A percentile compares a stretch with the other conserved stretches of the same genome.
These are phyloP conservation scores for Sebastes wilsoni DNA, from an alignment of 2,797 vertebrate genomes.

Conservation along the genomic window DNA sequence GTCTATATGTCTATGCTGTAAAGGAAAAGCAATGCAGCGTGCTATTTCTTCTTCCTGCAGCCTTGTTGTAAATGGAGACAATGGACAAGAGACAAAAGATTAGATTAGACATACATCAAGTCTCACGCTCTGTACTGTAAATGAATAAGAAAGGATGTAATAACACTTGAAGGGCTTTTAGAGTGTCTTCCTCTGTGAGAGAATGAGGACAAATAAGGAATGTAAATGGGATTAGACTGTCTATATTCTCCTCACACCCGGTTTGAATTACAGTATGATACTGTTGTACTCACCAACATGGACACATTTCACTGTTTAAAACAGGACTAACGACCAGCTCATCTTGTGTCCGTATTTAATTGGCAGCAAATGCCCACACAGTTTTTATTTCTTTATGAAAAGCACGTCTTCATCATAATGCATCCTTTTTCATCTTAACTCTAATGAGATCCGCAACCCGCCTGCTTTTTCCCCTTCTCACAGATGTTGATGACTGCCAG, in stretches of 20 bases:
- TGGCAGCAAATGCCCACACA: constrained; percentile 1
- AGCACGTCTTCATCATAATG: constrained; percentile 17
- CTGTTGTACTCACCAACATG: constrained; percentile 19
- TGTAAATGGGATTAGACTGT: constrained; percentile 13
- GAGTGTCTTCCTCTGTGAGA: constrained; percentile 14
- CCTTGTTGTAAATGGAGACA: constrained; percentile 24
- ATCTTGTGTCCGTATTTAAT: constrained; percentile 35
- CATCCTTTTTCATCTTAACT: constrained; percentile 38
- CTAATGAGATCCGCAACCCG: constrained; percentile 38
- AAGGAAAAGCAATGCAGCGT: not conserved
- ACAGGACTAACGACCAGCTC: constrained; percentile 38
- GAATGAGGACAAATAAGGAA: constrained; percentile 32
- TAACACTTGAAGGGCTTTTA: constrained; percentile 34
- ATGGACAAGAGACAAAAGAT: constrained; percentile 11
- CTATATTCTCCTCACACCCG: constrained; percentile 39
- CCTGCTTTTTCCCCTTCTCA: constrained; percentile 5
- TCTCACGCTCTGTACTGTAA: constrained; percentile 20
- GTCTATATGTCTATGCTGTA: not conserved
- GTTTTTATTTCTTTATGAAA: not conserved
- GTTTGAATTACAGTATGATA: constrained; percentile 36
- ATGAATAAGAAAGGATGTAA: constrained; percentile 20
- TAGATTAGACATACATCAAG: constrained; percentile 20
- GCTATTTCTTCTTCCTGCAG: not conserved
- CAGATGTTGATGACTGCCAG: constrained; percentile 94
- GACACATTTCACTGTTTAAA: constrained; percentile 27